Conservation (phyloP, 2,113 vertebrate genomes). For the Thermophis baileyi region DNA sequence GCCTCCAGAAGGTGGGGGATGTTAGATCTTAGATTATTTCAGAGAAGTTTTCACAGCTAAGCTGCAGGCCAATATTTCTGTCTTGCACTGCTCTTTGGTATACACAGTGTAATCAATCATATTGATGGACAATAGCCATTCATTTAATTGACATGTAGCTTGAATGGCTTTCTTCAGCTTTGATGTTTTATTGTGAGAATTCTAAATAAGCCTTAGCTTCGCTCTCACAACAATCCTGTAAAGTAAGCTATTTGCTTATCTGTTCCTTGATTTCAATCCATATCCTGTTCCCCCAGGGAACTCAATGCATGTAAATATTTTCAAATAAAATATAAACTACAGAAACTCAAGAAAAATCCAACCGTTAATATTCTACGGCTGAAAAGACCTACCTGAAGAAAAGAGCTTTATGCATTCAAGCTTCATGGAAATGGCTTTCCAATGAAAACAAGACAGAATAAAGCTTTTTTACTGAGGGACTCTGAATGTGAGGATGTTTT, state of each 20-base stretch:
- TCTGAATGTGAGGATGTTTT: background rate
- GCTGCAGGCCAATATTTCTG: conserved; percentile 45
- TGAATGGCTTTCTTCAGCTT: background rate
- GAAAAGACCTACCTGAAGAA: background rate
- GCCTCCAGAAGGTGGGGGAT: conserved; percentile 29
- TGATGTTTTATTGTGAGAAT: background rate
- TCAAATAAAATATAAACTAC: background rate
- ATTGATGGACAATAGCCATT: conserved; percentile 57
- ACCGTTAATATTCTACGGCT: background rate
- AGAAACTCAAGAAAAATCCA: background rate
- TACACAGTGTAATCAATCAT: conserved; percentile 55
- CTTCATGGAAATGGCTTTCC: background rate
- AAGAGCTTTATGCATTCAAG: background rate
- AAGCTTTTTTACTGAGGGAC: background rate
- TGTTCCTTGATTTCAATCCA: background rate
- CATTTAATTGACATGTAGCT: conserved; percentile 27
- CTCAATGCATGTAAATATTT: background rate
- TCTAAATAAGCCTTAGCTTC: background rate
- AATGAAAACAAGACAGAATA: background rate
- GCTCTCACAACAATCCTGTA: background rate
- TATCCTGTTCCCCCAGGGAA: background rate
- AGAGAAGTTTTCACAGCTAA: conserved; percentile 58
- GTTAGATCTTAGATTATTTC: conserved; percentile 58
- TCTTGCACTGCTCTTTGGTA: conserved; percentile 47
- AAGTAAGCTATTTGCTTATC: background rate